Conservation (phyloP, 1,140 invertebrate species). For the Drosophila kepulauana region DNA sequence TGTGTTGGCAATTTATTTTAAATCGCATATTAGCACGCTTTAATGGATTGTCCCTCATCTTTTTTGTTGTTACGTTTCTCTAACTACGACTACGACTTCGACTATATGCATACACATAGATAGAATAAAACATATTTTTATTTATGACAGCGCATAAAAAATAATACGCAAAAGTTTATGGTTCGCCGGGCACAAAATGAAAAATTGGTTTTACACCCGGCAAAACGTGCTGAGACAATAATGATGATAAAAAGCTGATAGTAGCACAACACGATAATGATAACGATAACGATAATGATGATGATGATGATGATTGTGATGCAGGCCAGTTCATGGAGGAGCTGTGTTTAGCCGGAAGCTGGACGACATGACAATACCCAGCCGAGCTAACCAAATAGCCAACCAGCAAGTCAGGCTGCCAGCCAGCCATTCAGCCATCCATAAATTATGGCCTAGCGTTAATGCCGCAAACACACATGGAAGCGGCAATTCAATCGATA, state of each 20-base stretch:
- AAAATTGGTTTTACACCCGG: constrained; percentile 79
- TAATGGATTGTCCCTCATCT: constrained; percentile 33
- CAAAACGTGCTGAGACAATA: constrained; percentile 31
- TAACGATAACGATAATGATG: constrained; percentile 36
- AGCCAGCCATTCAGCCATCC: constrained; percentile 19
- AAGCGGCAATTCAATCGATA: constrained; percentile 65
- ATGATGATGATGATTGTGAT: constrained; percentile 45
- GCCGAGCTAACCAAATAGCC: neutral
- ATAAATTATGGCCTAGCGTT: constrained; percentile 69
- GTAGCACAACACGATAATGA: constrained; percentile 33
- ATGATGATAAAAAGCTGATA: constrained; percentile 42
- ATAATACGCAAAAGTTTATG: constrained; percentile 79
- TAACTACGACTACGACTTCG: neutral
- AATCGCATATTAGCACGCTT: constrained; percentile 58
- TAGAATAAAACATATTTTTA: constrained; percentile 75
- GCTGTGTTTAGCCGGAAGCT: constrained; percentile 15
- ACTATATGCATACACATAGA: constrained; percentile 33
- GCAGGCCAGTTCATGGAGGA: constrained; percentile 8
- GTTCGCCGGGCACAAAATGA: constrained; percentile 73
- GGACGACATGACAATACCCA: constrained; percentile 25
- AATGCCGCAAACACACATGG: constrained; percentile 62
- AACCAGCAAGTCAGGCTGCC: constrained; percentile 18
- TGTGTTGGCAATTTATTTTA: constrained; percentile 56
- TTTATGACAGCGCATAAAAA: constrained; percentile 76
- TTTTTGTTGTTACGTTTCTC: no score